Conservation (phyloP, 2,797 vertebrate species). For the Streptopelia turtur region DNA sequence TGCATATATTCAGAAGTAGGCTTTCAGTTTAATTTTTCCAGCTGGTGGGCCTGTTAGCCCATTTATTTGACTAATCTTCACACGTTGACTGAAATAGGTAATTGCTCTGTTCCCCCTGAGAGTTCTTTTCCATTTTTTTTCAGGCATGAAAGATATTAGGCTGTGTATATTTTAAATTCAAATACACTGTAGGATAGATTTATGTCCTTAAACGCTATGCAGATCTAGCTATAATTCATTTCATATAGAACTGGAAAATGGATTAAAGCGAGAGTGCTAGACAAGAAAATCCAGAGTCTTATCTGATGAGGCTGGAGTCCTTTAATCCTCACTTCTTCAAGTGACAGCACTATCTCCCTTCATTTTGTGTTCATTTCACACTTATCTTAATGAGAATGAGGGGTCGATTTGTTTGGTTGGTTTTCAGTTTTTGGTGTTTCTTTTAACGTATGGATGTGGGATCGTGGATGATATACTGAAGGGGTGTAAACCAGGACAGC, state of each 20-base stretch:
- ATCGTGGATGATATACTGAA: background rate
- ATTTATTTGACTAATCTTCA: slow-evolving; percentile 72
- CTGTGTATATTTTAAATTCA: slow-evolving; percentile 33
- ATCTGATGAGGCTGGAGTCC: slow-evolving; percentile 49
- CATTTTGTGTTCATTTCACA: slow-evolving; percentile 24
- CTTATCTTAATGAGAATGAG: background rate
- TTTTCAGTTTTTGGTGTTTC: background rate
- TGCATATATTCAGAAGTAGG: slow-evolving; percentile 64
- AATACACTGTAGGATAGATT: slow-evolving; percentile 58
- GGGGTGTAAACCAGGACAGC: background rate
- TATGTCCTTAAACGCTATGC: slow-evolving; percentile 47
- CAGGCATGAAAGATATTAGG: slow-evolving; percentile 38
- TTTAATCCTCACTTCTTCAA: slow-evolving; percentile 60
- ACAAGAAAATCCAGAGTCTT: slow-evolving; percentile 50
- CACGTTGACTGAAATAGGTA: slow-evolving; percentile 69
- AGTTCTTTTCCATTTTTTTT: slow-evolving; percentile 57
- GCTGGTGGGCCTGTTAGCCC: slow-evolving; percentile 66
- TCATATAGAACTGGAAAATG: slow-evolving; percentile 42
- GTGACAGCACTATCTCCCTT: slow-evolving; percentile 32
- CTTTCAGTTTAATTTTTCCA: slow-evolving; percentile 73
- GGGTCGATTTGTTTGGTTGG: slow-evolving; percentile 16
- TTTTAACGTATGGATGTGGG: background rate
- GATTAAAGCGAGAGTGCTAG: slow-evolving; percentile 38
- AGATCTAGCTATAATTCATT: slow-evolving; percentile 59
- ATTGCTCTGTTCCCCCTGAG: slow-evolving; percentile 64